Conservation (phyloP, 2,113 vertebrate genomes). For the Engraulis encrasicolus region DNA sequence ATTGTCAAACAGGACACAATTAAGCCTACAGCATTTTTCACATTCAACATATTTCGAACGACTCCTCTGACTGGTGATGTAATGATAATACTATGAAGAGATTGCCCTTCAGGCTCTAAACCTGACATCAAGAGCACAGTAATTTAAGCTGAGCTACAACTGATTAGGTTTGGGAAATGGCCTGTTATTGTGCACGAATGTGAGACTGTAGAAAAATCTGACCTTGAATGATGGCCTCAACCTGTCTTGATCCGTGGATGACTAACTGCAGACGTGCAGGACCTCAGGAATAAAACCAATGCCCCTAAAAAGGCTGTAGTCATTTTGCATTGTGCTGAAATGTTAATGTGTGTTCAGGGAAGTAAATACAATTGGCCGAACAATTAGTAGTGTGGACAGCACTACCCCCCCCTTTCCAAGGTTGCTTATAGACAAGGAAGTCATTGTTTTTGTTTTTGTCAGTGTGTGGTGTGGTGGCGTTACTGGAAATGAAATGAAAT, state of each 20-base stretch:
- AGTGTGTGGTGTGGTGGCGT: not conserved
- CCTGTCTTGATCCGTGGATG: not conserved
- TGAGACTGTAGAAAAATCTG: not conserved
- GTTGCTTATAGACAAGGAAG: not conserved
- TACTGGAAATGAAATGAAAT: not conserved
- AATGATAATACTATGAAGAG: too few species aligned
- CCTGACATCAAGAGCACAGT: too few species aligned
- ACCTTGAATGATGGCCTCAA: conserved; percentile 7
- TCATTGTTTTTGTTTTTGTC: not conserved
- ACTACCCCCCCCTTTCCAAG: not conserved
- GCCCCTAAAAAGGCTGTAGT: not conserved
- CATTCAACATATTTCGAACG: too few species aligned
- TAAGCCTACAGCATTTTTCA: too few species aligned
- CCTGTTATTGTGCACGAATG: too few species aligned
- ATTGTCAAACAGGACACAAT: too few species aligned
- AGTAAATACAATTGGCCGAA: not conserved
- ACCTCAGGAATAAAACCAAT: not conserved
- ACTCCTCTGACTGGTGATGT: too few species aligned
- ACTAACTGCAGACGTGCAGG: not conserved
- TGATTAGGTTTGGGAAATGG: too few species aligned
- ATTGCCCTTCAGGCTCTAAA: too few species aligned
- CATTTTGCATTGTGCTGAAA: not conserved
- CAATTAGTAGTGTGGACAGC: not conserved
- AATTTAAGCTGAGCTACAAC: too few species aligned
- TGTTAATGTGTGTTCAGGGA: not conserved